phyloP scores from a whole-genome alignment of 2,113 vertebrate genomes.

The Okapia johnstoni region DNA sequence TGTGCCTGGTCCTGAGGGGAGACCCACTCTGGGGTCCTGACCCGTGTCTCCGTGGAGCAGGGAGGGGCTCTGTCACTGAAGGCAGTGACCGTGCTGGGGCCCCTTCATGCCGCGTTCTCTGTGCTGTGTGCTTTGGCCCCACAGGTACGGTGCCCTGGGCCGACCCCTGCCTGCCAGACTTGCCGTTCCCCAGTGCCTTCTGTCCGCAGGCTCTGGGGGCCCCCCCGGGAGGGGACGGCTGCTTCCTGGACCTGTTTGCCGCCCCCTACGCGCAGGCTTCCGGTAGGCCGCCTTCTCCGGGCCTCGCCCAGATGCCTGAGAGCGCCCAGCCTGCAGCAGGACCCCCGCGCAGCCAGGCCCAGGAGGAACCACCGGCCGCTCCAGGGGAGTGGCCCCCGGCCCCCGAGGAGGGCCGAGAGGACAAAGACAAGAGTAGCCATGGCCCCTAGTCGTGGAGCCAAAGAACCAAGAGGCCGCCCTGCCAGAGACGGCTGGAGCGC shows the following conservation, averaged over 20 bases:
- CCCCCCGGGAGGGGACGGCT: background rate
- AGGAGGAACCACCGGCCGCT: background rate
- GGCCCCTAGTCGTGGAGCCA: background rate
- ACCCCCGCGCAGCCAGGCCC: background rate
- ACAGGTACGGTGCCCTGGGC: constrained; percentile 37
- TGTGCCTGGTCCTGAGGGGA: rapidly evolving
- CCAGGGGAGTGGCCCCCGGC: background rate
- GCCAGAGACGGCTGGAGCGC: background rate
- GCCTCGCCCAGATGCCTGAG: background rate
- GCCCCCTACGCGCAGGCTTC: background rate
- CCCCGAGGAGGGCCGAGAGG: background rate
- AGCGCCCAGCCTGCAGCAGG: background rate
- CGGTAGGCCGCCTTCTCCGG: background rate
- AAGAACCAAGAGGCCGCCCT: background rate
- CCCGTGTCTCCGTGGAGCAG: rapidly evolving
- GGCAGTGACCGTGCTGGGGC: rapidly evolving
- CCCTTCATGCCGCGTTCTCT: rapidly evolving
- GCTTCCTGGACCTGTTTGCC: background rate
- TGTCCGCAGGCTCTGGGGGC: constrained; percentile 7
- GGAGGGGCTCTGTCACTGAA: rapidly evolving
- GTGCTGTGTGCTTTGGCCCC: background rate
- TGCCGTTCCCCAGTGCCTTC: constrained; percentile 42
- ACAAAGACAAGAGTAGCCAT: background rate
- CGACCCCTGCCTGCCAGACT: constrained; percentile 69
- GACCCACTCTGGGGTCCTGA: background rate